phyloP scores from a whole-genome alignment of 2,113 vertebrate genomes.

The Ornithorhynchus anatinus region DNA sequence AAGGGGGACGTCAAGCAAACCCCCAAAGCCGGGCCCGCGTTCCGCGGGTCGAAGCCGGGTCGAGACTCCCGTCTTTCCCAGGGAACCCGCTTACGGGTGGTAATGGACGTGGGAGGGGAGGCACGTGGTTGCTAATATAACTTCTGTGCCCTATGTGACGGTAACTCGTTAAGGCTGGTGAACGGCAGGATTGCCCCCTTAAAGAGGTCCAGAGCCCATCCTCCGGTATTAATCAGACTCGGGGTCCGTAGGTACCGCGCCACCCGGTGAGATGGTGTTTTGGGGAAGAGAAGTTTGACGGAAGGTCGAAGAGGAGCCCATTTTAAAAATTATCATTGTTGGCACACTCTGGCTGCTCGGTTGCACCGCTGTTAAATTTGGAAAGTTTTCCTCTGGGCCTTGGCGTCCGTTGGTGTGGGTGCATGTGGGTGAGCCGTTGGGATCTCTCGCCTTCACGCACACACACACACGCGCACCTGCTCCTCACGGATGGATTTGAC shows the following conservation, averaged over 20 bases:
- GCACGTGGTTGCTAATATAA: constrained; percentile 65
- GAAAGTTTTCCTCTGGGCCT: constrained; percentile 20
- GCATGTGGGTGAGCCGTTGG: neutral
- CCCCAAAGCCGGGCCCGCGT: constrained; percentile 2
- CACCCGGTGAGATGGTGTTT: constrained; percentile 6
- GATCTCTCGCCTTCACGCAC: no score
- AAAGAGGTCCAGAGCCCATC: constrained; percentile 32
- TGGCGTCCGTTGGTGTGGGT: constrained; percentile 9
- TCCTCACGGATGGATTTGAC: constrained; percentile 8
- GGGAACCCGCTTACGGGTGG: constrained; percentile 35
- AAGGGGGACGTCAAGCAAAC: neutral
- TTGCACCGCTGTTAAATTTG: neutral
- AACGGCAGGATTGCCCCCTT: constrained; percentile 53
- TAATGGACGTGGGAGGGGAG: constrained; percentile 42
- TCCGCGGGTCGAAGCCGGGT: constrained; percentile 2
- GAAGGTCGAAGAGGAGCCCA: neutral
- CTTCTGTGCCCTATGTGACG: constrained; percentile 42
- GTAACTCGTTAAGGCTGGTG: constrained; percentile 40
- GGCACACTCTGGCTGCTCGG: constrained; percentile 47
- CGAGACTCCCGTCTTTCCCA: neutral
- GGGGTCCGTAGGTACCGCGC: constrained; percentile 24
- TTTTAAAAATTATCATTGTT: no score
- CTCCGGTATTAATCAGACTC: constrained; percentile 24
- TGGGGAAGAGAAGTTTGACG: neutral
- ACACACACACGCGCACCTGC: neutral